Evolutionary conservation across 2,797 vertebrate species (phyloP), one percentile per base, ranked within the genome.

Genomic region (Vultur gryphus): DNA sequence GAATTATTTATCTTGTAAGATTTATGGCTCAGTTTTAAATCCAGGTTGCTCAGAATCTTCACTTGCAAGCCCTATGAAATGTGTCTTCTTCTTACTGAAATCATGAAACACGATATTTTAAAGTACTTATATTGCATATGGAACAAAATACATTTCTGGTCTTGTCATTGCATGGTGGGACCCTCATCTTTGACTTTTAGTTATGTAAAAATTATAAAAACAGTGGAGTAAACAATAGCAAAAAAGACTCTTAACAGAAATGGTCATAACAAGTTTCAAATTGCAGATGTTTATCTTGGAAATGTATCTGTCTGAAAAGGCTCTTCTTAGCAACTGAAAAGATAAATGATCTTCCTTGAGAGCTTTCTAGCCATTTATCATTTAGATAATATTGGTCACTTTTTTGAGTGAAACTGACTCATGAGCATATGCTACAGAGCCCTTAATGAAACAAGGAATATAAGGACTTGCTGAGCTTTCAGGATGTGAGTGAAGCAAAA

Each of bases 381-480:
- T 89, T 86, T 80, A 28, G 71, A 78, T 88, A 81, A 85, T 85
- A 91, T 39, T 93, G 87, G 78, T 92, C 78, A 87, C 43, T 86
- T 92, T 95, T 92, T 66, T 92, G 84, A 92, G 84, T 71, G 52
- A 96, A 95, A 81, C 55, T 85, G 78, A 80, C 79, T 94, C 58
- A 16, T 80, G 57, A 93, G 54, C 49, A 89, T 89, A 92, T 89
- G 72, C 82, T 93, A 57, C 41, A 58, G 75, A 85, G 37, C 29
- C 52, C 65, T 87, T 78, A 78, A 69, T 90, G 93, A 91, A 96
- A 85, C 33, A 44, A 35, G 18, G 52, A 93, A 78, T 73, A 92
- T 89, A 67, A 70, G 71, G 75, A 81, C 78, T 87, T 96, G 55
- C 87, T 83, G 91, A 91, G 78, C 24, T 92, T 95, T 87, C 76